These are phyloP conservation scores for Psophia crepitans DNA, from an alignment of 2,113 vertebrate species.

Conservation along the genomic window DNA sequence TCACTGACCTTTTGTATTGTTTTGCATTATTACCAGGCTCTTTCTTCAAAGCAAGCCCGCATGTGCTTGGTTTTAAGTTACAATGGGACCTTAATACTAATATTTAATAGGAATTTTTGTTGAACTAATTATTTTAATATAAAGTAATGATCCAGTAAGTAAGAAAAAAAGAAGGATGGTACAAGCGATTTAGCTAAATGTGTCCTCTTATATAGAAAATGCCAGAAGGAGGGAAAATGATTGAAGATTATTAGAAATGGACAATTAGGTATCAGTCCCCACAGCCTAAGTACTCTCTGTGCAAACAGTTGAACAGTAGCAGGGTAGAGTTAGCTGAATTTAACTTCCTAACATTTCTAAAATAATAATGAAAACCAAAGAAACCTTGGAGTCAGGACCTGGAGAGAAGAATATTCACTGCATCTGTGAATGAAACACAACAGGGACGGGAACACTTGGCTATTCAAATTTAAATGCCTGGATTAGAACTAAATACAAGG, in stretches of 20 bases:
- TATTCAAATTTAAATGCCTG: background rate
- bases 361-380: background rate
- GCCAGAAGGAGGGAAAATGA: background rate
- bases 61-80: background rate
- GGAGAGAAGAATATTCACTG: background rate
- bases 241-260: background rate
- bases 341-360: background rate
- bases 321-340: background rate
- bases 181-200: background rate
- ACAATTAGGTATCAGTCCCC: background rate
- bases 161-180: background rate
- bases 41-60: background rate
- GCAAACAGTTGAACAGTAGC: background rate
- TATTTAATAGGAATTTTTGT: background rate
- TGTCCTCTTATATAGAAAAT: background rate
- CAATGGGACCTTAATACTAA: background rate
- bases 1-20: background rate
- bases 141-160: background rate
- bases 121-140: background rate
- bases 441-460: rapidly evolving
- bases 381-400: background rate
- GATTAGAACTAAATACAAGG: background rate
- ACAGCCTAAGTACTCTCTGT: background rate
- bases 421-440: background rate
- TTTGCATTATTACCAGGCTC: background rate